Percentiles rank a stretch among this genome's conserved stretches.
phyloP scores from a whole-genome alignment of 92 coral and sea anemone species.

The Parazoanthus swiftii region DNA sequence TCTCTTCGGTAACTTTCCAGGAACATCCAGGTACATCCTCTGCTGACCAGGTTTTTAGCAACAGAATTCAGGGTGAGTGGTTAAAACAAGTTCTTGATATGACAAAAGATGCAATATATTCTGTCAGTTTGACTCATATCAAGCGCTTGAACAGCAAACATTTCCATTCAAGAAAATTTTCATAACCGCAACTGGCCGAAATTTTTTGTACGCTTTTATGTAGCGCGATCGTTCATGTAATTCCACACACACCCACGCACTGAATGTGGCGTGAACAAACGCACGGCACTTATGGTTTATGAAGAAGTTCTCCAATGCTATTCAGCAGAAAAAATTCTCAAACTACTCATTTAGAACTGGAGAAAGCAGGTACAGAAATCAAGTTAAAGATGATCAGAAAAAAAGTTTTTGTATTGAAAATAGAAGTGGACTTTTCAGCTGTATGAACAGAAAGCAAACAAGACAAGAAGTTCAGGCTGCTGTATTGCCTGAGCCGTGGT shows the following conservation, averaged over 20 bases:
- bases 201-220: neutral
- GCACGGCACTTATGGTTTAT: neutral
- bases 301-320: no score
- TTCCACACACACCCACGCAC: neutral
- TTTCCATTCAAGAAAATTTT: no score
- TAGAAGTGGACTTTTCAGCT: no score
- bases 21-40: neutral
- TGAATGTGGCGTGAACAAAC: neutral
- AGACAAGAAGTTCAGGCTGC: no score
- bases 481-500: no score
- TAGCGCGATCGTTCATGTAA: neutral
- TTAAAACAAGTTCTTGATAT: neutral
- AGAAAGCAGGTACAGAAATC: no score
- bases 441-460: no score
- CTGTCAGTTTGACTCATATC: neutral
- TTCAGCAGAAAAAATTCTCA: no score
- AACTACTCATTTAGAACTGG: no score
- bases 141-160: neutral
- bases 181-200: neutral
- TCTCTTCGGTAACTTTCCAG: neutral
- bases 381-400: no score
- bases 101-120: neutral
- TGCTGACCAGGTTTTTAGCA: neutral
- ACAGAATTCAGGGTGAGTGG: conserved; percentile 20
- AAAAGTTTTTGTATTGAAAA: no score